Evolutionary conservation across 2,888 invertebrate genomes (phyloP).

Genomic region (Epinotia demarniana): DNA sequence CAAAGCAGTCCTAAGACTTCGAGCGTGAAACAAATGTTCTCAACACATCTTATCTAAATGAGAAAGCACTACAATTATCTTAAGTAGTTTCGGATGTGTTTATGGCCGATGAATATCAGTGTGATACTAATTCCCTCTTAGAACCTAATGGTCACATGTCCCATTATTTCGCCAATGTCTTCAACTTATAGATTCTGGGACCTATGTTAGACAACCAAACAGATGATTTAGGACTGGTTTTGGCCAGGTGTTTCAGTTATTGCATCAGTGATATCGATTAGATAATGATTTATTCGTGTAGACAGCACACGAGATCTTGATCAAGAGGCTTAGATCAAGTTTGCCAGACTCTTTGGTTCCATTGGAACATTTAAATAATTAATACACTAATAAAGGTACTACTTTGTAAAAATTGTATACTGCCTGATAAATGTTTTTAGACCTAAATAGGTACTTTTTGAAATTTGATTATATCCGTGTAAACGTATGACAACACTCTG

Average conservation of each 20-base stretch:
- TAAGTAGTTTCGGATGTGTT: slow-evolving; percentile 33
- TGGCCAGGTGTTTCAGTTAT: slow-evolving; percentile 30
- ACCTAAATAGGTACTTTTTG: too few relatives aligned
- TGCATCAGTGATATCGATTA: slow-evolving; percentile 11
- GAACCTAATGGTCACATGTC: not conserved
- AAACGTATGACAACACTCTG: too few relatives aligned
- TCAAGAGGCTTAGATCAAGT: not conserved
- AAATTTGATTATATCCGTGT: too few relatives aligned
- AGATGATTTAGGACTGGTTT: slow-evolving; percentile 26
- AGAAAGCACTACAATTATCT: slow-evolving; percentile 39
- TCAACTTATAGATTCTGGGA: not conserved
- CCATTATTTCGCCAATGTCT: not conserved
- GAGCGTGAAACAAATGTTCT: slow-evolving; percentile 20
- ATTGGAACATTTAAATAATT: too few relatives aligned
- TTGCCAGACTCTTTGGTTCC: not conserved
- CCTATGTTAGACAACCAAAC: slow-evolving; percentile 30
- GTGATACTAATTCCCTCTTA: not conserved
- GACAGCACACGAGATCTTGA: too few relatives aligned
- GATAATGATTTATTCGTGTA: slow-evolving; percentile 20
- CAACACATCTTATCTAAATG: slow-evolving; percentile 24
- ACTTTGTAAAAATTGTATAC: too few relatives aligned
- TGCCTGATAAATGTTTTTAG: too few relatives aligned
- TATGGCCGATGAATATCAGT: slow-evolving; percentile 19
- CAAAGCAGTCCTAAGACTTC: not conserved
- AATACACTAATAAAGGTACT: too few relatives aligned